Evolutionary conservation across 2,797 vertebrate species (phyloP).

Genomic region (Sebastolobus altivelis): DNA sequence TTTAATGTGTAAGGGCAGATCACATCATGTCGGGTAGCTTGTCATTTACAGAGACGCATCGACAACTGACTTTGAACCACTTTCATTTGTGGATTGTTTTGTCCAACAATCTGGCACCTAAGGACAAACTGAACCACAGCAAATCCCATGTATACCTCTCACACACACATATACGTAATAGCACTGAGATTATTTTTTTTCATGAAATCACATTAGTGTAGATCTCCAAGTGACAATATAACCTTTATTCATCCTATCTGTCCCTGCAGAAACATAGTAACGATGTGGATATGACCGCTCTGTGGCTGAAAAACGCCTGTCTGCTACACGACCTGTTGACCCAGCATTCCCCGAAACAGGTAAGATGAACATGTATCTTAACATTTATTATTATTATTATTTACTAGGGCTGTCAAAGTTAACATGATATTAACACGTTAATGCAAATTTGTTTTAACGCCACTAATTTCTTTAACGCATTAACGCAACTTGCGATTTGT

Average conservation of each 20-base stretch:
- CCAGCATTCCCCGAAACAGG: constrained; percentile 81
- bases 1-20: constrained; percentile 30
- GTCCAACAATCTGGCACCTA: background rate
- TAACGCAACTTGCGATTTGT: too few species aligned
- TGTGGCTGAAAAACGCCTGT: constrained; percentile 87
- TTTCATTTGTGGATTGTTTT: constrained; percentile 15
- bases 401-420: too few species aligned
- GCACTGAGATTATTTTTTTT: background rate
- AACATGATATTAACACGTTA: too few species aligned
- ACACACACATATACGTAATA: background rate
- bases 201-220: background rate
- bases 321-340: constrained; percentile 83
- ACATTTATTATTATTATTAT: background rate
- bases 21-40: constrained; percentile 20
- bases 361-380: constrained; percentile 14
- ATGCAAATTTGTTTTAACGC: too few species aligned
- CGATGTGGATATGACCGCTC: constrained; percentile 77
- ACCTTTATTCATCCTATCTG: background rate
- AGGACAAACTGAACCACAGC: constrained; percentile 4
- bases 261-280: constrained; percentile 80
- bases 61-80: constrained; percentile 42
- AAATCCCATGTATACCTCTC: background rate
- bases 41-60: constrained; percentile 1
- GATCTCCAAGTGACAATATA: background rate
- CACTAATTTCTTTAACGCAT: too few species aligned